Evolutionary conservation across 92 coral and sea anemone genomes (phyloP).

Genomic region (Epizoanthus stellaris): DNA sequence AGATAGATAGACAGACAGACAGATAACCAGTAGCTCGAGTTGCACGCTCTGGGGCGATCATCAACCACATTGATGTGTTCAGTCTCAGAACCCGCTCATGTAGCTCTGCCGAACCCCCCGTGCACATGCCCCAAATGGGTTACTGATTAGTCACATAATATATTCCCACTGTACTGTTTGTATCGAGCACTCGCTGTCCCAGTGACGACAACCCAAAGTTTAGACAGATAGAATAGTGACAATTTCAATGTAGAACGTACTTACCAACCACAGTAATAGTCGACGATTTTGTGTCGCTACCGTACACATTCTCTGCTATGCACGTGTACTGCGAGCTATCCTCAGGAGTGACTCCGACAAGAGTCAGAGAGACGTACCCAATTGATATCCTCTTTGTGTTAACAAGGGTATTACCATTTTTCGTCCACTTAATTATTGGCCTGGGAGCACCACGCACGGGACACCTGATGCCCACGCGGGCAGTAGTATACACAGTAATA

Average conservation of each 20-base stretch:
- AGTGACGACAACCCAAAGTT: background rate
- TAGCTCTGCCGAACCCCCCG: no score
- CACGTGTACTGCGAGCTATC: slow-evolving; percentile 18
- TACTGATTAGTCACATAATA: no score
- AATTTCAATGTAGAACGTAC: background rate
- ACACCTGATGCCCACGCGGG: background rate
- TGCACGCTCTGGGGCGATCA: no score
- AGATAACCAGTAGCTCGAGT: no score
- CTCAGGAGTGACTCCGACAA: background rate
- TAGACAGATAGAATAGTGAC: background rate
- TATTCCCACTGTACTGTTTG: no score
- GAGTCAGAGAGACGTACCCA: background rate
- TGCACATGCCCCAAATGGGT: no score
- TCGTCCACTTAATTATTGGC: slow-evolving; percentile 16
- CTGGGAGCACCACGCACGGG: slow-evolving; percentile 31
- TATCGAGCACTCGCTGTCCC: no score
- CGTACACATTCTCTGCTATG: slow-evolving; percentile 16
- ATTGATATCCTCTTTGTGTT: background rate
- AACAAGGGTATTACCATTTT: background rate
- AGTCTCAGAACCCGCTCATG: no score
- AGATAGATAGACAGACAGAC: no score
- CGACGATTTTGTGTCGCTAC: slow-evolving; percentile 27
- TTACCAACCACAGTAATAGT: slow-evolving; percentile 12
- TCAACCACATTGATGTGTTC: no score
- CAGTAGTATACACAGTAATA: slow-evolving; percentile 4